Conservation (phyloP, 2,797 vertebrate species). For the Halcyon smyrnensis region DNA sequence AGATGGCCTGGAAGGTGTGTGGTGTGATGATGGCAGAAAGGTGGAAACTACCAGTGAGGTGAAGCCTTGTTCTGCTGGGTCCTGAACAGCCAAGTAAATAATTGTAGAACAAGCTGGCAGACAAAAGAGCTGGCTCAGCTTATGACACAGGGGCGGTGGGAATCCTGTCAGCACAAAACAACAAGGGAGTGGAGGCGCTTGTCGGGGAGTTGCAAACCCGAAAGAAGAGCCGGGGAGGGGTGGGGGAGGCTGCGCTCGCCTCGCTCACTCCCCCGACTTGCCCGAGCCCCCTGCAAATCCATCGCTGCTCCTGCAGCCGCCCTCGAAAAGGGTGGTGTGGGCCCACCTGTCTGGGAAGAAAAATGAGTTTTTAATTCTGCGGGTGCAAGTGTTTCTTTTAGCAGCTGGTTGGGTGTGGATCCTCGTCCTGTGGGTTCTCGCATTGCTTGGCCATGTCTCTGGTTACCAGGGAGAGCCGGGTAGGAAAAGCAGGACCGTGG, state of each 20-base stretch:
- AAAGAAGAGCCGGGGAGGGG: neutral
- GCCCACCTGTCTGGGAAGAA: neutral
- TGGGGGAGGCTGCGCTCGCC: neutral
- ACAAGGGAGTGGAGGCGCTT: neutral
- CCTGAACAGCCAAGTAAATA: constrained; percentile 82
- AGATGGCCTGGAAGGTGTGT: neutral
- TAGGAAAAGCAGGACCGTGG: neutral
- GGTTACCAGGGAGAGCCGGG: neutral
- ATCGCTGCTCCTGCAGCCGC: neutral
- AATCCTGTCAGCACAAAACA: constrained; percentile 53
- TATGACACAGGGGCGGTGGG: constrained; percentile 61
- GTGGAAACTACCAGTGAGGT: constrained; percentile 43
- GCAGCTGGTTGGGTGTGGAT: neutral
- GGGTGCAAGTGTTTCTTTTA: neutral
- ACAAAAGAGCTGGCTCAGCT: constrained; percentile 80
- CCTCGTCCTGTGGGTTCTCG: neutral
- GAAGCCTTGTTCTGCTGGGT: constrained; percentile 53
- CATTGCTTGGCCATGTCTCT: neutral
- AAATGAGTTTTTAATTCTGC: neutral
- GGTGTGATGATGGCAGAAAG: neutral
- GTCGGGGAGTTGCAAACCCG: neutral
- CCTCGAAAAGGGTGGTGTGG: neutral
- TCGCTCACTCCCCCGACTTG: neutral
- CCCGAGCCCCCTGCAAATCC: neutral
- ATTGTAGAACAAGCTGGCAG: constrained; percentile 81